phyloP scores from a whole-genome alignment of 2,888 invertebrate species.

The Thyatira batis region DNA sequence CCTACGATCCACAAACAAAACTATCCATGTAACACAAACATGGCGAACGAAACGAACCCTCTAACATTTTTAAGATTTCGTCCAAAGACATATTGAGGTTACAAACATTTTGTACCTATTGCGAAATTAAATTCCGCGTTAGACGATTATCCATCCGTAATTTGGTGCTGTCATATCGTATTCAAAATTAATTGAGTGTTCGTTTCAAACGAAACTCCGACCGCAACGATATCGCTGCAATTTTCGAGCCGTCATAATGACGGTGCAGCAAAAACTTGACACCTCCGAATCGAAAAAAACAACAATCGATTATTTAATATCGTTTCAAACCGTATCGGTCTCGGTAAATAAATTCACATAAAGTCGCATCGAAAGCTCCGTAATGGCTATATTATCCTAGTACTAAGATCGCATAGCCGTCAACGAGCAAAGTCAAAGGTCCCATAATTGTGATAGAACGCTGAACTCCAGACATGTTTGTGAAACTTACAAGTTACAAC shows the following conservation, averaged over 20 bases:
- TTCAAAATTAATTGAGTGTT: constrained; percentile 71
- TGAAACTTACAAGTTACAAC: constrained; percentile 29
- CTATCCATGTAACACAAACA: constrained; percentile 37
- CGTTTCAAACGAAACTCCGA: constrained; percentile 50
- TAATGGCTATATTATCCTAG: constrained; percentile 27
- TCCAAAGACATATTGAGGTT: constrained; percentile 29
- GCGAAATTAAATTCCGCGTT: constrained; percentile 31
- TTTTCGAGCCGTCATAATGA: constrained; percentile 69
- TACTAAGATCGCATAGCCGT: constrained; percentile 31
- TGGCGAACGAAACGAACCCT: constrained; percentile 13
- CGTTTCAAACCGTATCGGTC: constrained; percentile 47
- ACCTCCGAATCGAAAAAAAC: constrained; percentile 51
- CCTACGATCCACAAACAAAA: constrained; percentile 28
- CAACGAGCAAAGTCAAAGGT: constrained; percentile 44
- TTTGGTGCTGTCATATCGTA: constrained; percentile 70
- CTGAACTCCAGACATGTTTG: constrained; percentile 32
- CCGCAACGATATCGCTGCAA: constrained; percentile 62
- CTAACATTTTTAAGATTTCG: constrained; percentile 16
- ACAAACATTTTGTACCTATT: constrained; percentile 32
- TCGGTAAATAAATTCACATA: constrained; percentile 46
- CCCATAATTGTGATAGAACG: constrained; percentile 39
- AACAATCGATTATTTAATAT: constrained; percentile 68
- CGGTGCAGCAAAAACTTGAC: constrained; percentile 71
- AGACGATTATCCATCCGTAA: constrained; percentile 50
- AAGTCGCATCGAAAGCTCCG: constrained; percentile 25